Evolutionary conservation across 2,888 invertebrate genomes (phyloP).

Genomic region (Habrosyne pyritoides): DNA sequence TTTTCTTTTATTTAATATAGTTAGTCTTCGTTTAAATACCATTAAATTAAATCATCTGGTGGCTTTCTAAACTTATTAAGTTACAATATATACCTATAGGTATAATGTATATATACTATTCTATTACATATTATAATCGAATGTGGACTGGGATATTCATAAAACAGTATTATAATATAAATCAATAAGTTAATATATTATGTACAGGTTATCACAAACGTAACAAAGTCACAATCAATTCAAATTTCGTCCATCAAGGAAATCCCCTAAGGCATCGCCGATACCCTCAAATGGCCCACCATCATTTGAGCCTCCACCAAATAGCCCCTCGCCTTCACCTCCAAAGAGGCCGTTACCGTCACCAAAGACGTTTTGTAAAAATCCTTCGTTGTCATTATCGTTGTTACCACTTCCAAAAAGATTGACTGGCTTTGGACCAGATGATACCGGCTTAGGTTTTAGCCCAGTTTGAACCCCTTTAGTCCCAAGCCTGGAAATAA

Average conservation of each 20-base stretch:
- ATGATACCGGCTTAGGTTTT: conserved; percentile 70
- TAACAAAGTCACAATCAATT: conserved; percentile 20
- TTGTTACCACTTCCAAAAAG: conserved; percentile 62
- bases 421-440: conserved; percentile 68
- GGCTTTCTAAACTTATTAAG: background rate
- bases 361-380: conserved; percentile 50
- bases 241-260: conserved; percentile 55
- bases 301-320: conserved; percentile 39
- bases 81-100: no score
- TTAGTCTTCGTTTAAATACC: background rate
- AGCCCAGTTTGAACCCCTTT: conserved; percentile 74
- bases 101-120: no score
- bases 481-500: conserved; percentile 63
- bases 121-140: no score
- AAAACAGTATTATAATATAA: background rate
- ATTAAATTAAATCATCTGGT: background rate
- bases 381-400: conserved; percentile 53
- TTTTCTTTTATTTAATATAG: conserved; percentile 8
- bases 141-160: background rate
- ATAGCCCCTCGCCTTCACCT: conserved; percentile 33
- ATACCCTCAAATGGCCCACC: conserved; percentile 67
- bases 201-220: background rate
- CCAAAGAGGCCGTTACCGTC: conserved; percentile 33
- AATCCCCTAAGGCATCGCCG: conserved; percentile 70
- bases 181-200: background rate